Percentiles rank a stretch among this genome's conserved stretches.
Evolutionary conservation across 2,797 vertebrate genomes (phyloP).

Genomic region (Vultur gryphus): DNA sequence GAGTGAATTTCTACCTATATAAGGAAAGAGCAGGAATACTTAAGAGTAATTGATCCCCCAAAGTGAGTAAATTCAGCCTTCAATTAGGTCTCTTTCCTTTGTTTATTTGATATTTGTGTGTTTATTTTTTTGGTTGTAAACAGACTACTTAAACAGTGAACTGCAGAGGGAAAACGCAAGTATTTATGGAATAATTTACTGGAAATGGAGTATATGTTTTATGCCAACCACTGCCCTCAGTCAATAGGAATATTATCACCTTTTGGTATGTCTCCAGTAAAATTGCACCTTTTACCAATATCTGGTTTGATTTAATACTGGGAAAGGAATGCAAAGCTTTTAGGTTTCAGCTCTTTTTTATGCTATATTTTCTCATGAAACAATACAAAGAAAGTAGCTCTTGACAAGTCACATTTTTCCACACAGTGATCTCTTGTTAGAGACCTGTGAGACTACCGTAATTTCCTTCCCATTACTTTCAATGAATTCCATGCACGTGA

Average conservation of each 20-base stretch:
- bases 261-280: slow-evolving; percentile 56
- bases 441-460: slow-evolving; percentile 69
- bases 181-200: background rate
- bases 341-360: slow-evolving; percentile 49
- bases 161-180: background rate
- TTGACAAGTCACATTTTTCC: slow-evolving; percentile 76
- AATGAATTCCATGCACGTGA: slow-evolving; percentile 75
- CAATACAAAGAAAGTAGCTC: slow-evolving; percentile 59
- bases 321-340: slow-evolving; percentile 64
- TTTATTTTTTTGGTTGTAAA: background rate
- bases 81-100: background rate
- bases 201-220: background rate
- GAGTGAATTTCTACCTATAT: background rate
- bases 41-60: background rate
- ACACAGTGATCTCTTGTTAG: slow-evolving; percentile 69
- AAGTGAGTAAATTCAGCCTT: background rate
- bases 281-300: slow-evolving; percentile 58
- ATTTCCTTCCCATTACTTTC: slow-evolving; percentile 75
- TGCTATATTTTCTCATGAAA: slow-evolving; percentile 60
- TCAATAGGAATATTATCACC: slow-evolving; percentile 49
- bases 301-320: slow-evolving; percentile 73
- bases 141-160: background rate
- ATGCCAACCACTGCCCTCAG: slow-evolving; percentile 17
- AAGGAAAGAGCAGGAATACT: background rate
- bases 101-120: slow-evolving; percentile 20